Evolutionary conservation across 2,888 invertebrate species (phyloP).

Genomic region (Cetonia aurata): DNA sequence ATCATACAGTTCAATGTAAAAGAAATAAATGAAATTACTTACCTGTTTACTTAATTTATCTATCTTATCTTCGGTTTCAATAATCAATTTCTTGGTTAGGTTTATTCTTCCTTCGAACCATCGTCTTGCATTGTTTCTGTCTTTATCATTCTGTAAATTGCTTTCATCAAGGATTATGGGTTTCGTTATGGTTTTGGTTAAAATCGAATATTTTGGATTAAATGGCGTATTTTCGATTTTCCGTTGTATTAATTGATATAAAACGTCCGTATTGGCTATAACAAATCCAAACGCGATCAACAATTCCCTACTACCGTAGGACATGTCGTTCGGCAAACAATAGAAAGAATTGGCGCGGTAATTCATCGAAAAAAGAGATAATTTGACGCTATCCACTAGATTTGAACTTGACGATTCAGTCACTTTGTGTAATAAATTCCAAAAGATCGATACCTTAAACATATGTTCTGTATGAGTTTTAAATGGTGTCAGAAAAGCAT

Average conservation of each 20-base stretch:
- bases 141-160: conserved; percentile 37
- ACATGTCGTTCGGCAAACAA: conserved; percentile 54
- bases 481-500: conserved; percentile 7
- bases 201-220: conserved; percentile 42
- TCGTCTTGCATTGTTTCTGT: conserved; percentile 39
- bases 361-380: conserved; percentile 60
- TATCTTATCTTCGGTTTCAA: conserved; percentile 27
- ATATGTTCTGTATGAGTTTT: conserved; percentile 19
- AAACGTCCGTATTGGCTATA: conserved; percentile 56
- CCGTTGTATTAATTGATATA: conserved; percentile 52
- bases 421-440: conserved; percentile 58
- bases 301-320: conserved; percentile 58
- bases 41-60: conserved; percentile 1
- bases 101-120: conserved; percentile 47
- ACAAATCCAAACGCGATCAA: conserved; percentile 64
- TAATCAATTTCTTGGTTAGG: not conserved
- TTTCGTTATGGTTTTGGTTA: not conserved
- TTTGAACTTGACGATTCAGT: conserved; percentile 50
- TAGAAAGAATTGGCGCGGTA: conserved; percentile 63
- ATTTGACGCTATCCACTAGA: conserved; percentile 57
- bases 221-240: conserved; percentile 53
- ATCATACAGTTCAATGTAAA: too few relatives aligned
- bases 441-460: conserved; percentile 53
- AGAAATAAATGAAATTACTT: not conserved
- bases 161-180: not conserved